Base-by-base conservation (phyloP, 2,888 invertebrate genomes). In the Caenorhabditis auriculariae region DNA sequence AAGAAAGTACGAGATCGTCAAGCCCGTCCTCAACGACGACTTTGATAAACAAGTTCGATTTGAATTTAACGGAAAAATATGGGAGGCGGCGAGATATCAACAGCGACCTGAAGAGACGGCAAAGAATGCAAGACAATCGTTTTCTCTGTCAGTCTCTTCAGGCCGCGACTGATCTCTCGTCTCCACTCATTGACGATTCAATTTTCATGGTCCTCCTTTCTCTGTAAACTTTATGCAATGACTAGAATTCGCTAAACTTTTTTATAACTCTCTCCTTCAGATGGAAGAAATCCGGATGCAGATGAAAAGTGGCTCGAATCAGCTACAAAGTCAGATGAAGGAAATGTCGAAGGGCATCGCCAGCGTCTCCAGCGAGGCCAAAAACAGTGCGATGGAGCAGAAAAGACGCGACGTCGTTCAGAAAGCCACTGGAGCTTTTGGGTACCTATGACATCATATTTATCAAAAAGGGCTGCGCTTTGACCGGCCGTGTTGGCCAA, bases 251-350 rank as follows among this genome's bases (percentile, higher is more conserved):
- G n/a, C n/a, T n/a, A n/a, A 44, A 44, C n/a, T 27, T 44, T 24
- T 12, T 12, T 19, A 12, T 21, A 45, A 38, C 15, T 12, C 23
- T 32, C 37, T 24, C 26, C 6, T 62, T 52, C 57, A 78, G 75
- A 72, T 79, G 72, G 69, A 70, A 39, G 79, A 79, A 54, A 65
- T 79, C n/a, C 67, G 79, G 9, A 69, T 69, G 27, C 69, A 79
- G 54, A 79, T 79, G 75, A 75, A 76, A 47, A 60, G 65, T 28
- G 75, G 76, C n/a, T 60, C 66, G 4, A 61, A 50, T 6, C 59
- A 72, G 38, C 54, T 79, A 29, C 76, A 76, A 53, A 66, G 46
- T 7, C 67, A 76, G 41, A 68, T 70, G 52, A 72, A 67, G 24
- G 61, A 59, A 35, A 42, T 69, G 9, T 64, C 66, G 4, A 69